Evolutionary conservation across 2,113 vertebrate species (phyloP), one percentile per base, ranked within the genome.

Genomic region (Cyprinus carpio): DNA sequence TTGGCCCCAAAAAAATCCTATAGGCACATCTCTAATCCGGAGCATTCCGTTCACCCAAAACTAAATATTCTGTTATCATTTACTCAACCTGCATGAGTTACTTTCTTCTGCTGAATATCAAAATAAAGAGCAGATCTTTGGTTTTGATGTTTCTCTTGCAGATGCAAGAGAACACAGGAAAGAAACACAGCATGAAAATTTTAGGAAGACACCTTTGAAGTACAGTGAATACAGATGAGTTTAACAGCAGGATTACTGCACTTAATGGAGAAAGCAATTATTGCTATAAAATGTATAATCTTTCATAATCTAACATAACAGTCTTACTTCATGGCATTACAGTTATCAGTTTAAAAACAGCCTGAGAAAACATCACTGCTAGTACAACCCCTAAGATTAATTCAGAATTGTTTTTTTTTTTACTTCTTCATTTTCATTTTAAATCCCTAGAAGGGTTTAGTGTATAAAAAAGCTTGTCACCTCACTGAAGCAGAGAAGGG

Each of bases 391-490:
- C 88, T 64, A 51, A 87, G 90, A 90, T 92, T 85, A 85, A 89
- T 54, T 87, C 58, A 65, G 80, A 91, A 93, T 93, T 89, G 88
- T 86, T 87, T 67, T 72, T 89, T 34, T 10, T 43, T 37, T 37
- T 37, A 37, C 37, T 40, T 40, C 37, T 43, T 83, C 83, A 87
- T 56, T 89, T 84, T 58, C 40, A 75, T 78, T 87, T 88, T 49
- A 82, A 89, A 88, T 90, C 86, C 77, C 85, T 43, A 20, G 27
- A 89, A 56, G 83, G 60, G 20, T 88, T 90, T n/a, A 82, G 84
- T 87, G 56, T 82, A 81, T 81, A 79, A 90, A 83, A 71, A 84
- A n/a, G 84, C 84, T 90, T 65, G 65, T 89, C 83, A 74, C 71
- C 75, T 87, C 43, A 58, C 23, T 64, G 46, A 37, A 85, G 7